Percentiles rank a stretch among this genome's conserved stretches.
phyloP scores from a whole-genome alignment of 2,888 invertebrate genomes.

The Dicranocentrus wangi region DNA sequence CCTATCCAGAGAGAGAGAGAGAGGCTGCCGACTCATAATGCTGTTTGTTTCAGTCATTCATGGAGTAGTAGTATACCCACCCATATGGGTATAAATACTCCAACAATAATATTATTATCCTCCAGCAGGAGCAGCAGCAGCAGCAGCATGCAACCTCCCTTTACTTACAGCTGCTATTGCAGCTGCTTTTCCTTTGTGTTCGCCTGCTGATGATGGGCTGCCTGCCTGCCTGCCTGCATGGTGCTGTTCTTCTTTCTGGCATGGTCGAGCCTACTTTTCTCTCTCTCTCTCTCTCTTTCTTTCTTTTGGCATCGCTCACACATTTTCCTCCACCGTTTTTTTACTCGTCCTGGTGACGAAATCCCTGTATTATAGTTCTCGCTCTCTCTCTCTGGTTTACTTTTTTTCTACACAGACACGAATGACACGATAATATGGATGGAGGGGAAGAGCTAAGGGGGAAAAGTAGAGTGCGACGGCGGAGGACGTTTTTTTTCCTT shows the following conservation, averaged over 20 bases:
- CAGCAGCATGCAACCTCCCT: not conserved
- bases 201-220: not conserved
- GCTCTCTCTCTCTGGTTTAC: too few species aligned
- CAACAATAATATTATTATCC: conserved; percentile 14
- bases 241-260: too few species aligned
- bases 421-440: too few species aligned
- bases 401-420: too few species aligned
- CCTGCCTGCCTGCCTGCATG: not conserved
- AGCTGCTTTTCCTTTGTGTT: conserved; percentile 26
- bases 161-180: conserved; percentile 15
- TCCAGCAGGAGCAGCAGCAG: not conserved
- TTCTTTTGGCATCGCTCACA: not conserved
- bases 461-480: too few species aligned
- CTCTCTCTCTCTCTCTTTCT: too few species aligned
- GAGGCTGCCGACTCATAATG: not conserved
- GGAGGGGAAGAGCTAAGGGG: too few species aligned
- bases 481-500: too few species aligned
- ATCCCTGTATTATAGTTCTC: not conserved
- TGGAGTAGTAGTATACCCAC: not conserved
- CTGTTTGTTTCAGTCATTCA: not conserved
- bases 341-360: not conserved
- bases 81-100: not conserved
- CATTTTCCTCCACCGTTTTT: not conserved
- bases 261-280: too few species aligned
- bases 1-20: too few species aligned